A percentile compares a stretch with the other conserved stretches of the same genome.
Conservation (phyloP, 2,888 invertebrate genomes). For the Lypha dubia region DNA sequence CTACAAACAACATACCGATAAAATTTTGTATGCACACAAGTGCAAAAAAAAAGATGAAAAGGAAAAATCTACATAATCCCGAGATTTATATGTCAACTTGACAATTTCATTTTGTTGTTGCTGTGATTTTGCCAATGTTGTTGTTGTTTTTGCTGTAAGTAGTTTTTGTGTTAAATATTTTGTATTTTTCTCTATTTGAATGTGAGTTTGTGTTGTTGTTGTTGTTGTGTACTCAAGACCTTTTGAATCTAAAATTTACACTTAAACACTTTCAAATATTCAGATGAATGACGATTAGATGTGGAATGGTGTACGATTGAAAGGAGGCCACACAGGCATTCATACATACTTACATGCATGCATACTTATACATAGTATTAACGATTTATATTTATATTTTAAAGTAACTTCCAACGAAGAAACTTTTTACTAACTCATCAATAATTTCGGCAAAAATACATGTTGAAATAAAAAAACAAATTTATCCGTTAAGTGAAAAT, state of each 20-base stretch:
- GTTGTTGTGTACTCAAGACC: constrained; percentile 61
- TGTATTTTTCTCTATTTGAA: constrained; percentile 44
- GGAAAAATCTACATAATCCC: constrained; percentile 75
- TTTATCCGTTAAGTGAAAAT: neutral
- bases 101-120: constrained; percentile 78
- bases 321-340: constrained; percentile 7
- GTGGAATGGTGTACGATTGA: constrained; percentile 14
- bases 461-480: neutral
- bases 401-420: neutral
- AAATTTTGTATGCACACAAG: constrained; percentile 51
- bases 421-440: neutral
- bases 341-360: too few species aligned
- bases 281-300: constrained; percentile 11
- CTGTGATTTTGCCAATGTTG: constrained; percentile 29
- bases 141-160: constrained; percentile 3
- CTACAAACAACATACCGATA: constrained; percentile 39
- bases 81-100: constrained; percentile 82
- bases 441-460: neutral
- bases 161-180: constrained; percentile 44
- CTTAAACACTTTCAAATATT: constrained; percentile 40
- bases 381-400: neutral
- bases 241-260: constrained; percentile 59
- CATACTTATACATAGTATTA: neutral
- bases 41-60: constrained; percentile 55
- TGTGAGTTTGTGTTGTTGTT: too few species aligned